A percentile compares a stretch with the other conserved stretches of the same genome.
phyloP scores from a whole-genome alignment of 1,140 invertebrate genomes.

The Andrena cerasifolii region DNA sequence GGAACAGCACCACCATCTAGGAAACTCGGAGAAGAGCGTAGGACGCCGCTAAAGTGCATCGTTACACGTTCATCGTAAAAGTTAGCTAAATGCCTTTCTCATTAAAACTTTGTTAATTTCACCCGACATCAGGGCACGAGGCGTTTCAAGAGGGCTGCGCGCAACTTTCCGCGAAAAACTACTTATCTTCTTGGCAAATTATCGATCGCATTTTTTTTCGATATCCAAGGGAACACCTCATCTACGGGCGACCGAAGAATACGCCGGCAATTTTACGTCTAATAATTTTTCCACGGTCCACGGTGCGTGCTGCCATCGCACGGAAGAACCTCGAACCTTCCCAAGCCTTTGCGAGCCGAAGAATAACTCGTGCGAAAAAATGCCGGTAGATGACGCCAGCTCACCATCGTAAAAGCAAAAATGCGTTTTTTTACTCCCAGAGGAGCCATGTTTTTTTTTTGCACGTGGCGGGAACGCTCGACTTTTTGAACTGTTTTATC shows the following conservation, averaged over 20 bases:
- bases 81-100: slow-evolving; percentile 71
- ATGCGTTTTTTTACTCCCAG: slow-evolving; percentile 25
- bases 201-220: background rate
- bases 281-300: background rate
- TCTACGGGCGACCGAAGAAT: background rate
- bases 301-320: slow-evolving; percentile 71
- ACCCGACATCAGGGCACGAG: slow-evolving; percentile 24
- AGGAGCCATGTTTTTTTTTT: slow-evolving; percentile 44
- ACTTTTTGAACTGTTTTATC: slow-evolving; percentile 3
- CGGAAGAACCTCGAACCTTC: slow-evolving; percentile 57
- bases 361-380: slow-evolving; percentile 63
- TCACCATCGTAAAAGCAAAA: background rate
- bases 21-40: slow-evolving; percentile 40
- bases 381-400: slow-evolving; percentile 69
- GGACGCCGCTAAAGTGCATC: slow-evolving; percentile 42
- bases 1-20: slow-evolving; percentile 47
- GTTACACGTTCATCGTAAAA: slow-evolving; percentile 62
- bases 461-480: slow-evolving; percentile 23
- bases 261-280: background rate
- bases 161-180: slow-evolving; percentile 2
- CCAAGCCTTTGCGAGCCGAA: slow-evolving; percentile 38
- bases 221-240: background rate
- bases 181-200: background rate
- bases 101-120: slow-evolving; percentile 73
- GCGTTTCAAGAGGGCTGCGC: background rate